Evolutionary conservation across 92 coral and sea anemone genomes (phyloP).

Genomic region (Siderastrea radians): DNA sequence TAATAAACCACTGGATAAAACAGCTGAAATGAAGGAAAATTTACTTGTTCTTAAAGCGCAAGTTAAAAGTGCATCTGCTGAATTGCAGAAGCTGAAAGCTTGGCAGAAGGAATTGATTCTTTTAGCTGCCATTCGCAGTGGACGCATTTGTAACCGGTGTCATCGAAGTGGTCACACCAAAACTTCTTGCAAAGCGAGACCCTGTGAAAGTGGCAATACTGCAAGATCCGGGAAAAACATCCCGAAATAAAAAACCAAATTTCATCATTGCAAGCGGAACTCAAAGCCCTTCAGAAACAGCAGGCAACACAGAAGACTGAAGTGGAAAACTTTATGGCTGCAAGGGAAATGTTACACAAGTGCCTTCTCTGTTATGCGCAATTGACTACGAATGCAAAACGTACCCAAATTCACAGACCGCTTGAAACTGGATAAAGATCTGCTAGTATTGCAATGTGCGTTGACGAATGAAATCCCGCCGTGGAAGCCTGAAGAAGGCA

Average conservation of each 20-base stretch:
- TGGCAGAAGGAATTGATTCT: constrained; percentile 28
- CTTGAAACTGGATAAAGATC: constrained; percentile 39
- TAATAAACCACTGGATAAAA: constrained; percentile 10
- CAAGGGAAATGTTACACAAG: constrained; percentile 38
- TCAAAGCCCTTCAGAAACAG: constrained; percentile 42
- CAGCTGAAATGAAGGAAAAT: constrained; percentile 31
- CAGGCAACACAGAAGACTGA: constrained; percentile 38
- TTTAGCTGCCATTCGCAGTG: constrained; percentile 41
- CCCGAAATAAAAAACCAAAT: constrained; percentile 34
- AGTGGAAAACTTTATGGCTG: constrained; percentile 37
- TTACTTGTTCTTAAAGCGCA: constrained; percentile 37
- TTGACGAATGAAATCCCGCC: constrained; percentile 30
- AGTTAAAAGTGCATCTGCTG: constrained; percentile 33
- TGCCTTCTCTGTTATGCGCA: constrained; percentile 42
- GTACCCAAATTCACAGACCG: constrained; percentile 42
- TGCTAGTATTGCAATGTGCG: constrained; percentile 14
- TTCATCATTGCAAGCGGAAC: constrained; percentile 47
- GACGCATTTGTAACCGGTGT: constrained; percentile 39
- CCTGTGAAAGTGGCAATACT: constrained; percentile 22
- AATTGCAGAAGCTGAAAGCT: constrained; percentile 27
- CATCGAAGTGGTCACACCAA: constrained; percentile 42
- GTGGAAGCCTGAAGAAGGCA: constrained; percentile 33
- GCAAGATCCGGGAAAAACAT: constrained; percentile 50
- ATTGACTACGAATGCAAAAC: constrained; percentile 27
- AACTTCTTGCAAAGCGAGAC: constrained; percentile 38